Conservation (phyloP, 2,113 vertebrate genomes). For the Bufo bufo region DNA sequence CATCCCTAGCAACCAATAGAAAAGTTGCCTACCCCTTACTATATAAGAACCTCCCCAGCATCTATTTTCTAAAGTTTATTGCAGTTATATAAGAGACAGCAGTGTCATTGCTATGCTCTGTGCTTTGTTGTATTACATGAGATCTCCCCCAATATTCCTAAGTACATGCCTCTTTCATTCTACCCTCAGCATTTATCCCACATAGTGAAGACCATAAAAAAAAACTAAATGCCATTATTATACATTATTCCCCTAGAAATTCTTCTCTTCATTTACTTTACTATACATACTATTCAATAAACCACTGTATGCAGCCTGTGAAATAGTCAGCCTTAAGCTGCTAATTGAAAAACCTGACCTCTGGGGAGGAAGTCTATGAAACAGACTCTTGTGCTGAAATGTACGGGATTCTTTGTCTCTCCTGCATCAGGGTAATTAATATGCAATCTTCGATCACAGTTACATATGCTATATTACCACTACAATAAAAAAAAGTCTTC, state of each 20-base stretch:
- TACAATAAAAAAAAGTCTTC: background rate
- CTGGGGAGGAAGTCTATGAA: constrained; percentile 37
- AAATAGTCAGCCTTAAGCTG: constrained; percentile 20
- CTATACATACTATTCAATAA: background rate
- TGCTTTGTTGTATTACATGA: no score
- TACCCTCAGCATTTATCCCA: no score
- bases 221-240: no score
- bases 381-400: constrained; percentile 10
- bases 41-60: no score
- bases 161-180: no score
- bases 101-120: no score
- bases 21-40: no score
- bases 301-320: constrained; percentile 13
- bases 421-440: constrained; percentile 8
- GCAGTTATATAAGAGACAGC: no score
- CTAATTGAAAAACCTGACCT: constrained; percentile 11
- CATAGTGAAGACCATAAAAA: no score
- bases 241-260: background rate
- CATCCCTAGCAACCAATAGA: no score
- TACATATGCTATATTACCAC: background rate
- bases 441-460: constrained; percentile 19
- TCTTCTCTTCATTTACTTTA: background rate
- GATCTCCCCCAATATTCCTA: no score
- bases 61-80: no score
- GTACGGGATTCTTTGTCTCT: constrained; percentile 28